Conservation (phyloP, 1,140 invertebrate species). For the Dufourea novaeangliae region DNA sequence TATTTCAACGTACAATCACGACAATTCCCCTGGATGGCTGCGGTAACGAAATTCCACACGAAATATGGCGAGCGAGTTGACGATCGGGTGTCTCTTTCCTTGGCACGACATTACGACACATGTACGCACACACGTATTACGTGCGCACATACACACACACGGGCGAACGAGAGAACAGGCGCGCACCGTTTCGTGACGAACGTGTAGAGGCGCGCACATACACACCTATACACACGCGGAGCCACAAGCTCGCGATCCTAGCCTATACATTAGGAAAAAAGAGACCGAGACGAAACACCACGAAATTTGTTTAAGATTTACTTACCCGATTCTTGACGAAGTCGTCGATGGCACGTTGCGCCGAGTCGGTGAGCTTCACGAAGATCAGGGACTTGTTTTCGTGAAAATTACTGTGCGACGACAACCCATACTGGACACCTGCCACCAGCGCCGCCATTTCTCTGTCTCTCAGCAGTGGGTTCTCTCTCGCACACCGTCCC, state of each 20-base stretch:
- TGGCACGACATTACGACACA: conserved; percentile 71
- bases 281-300: neutral
- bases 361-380: conserved; percentile 97
- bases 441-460: conserved; percentile 97
- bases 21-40: neutral
- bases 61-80: conserved; percentile 62
- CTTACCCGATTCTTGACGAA: conserved; percentile 93
- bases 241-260: conserved; percentile 32
- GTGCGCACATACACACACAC: neutral
- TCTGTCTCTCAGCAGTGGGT: conserved; percentile 73
- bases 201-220: conserved; percentile 5
- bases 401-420: conserved; percentile 92
- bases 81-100: conserved; percentile 61
- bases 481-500: conserved; percentile 71
- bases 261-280: conserved; percentile 29
- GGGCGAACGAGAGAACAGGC: neutral
- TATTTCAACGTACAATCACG: neutral
- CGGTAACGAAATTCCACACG: conserved; percentile 54
- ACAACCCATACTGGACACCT: conserved; percentile 97
- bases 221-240: conserved; percentile 1
- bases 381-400: conserved; percentile 95
- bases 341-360: conserved; percentile 94
- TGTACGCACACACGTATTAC: conserved; percentile 41
- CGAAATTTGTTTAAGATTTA: conserved; percentile 53
- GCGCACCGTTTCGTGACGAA: conserved; percentile 34